Conservation (phyloP, 2,888 invertebrate species). For the Gastrophysa polygoni region DNA sequence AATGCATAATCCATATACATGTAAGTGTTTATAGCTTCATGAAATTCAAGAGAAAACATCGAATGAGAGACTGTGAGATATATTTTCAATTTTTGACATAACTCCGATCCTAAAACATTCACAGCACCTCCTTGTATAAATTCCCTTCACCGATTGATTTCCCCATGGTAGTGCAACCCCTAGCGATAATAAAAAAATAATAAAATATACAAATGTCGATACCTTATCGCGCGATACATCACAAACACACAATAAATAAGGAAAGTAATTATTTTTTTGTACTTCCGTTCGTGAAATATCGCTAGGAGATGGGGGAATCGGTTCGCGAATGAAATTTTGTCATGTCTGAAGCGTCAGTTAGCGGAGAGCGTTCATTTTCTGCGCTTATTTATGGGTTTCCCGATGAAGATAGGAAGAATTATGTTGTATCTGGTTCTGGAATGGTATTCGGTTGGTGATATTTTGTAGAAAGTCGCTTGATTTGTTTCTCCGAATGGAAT, state of each 20-base stretch:
- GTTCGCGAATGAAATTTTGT: conserved; percentile 26
- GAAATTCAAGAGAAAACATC: too few species aligned
- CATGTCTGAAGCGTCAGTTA: conserved; percentile 16
- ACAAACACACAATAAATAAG: conserved; percentile 40
- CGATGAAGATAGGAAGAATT: conserved; percentile 13
- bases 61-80: too few species aligned
- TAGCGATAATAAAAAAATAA: conserved; percentile 5
- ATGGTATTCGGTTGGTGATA: background rate
- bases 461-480: background rate
- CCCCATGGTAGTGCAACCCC: conserved; percentile 1
- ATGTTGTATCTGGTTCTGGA: conserved; percentile 1
- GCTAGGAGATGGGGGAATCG: conserved; percentile 24
- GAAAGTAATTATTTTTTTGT: conserved; percentile 46
- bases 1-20: too few species aligned
- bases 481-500: background rate
- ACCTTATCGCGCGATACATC: conserved; percentile 38
- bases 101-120: too few species aligned
- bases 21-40: too few species aligned
- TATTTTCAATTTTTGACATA: too few species aligned
- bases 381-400: conserved; percentile 17
- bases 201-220: conserved; percentile 35
- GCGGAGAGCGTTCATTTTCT: conserved; percentile 11
- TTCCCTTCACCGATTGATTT: background rate
- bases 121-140: background rate
- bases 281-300: conserved; percentile 38